Evolutionary conservation across 2,888 invertebrate species (phyloP), one percentile per base, ranked within the genome.

Genomic region (Diarsia mendica): DNA sequence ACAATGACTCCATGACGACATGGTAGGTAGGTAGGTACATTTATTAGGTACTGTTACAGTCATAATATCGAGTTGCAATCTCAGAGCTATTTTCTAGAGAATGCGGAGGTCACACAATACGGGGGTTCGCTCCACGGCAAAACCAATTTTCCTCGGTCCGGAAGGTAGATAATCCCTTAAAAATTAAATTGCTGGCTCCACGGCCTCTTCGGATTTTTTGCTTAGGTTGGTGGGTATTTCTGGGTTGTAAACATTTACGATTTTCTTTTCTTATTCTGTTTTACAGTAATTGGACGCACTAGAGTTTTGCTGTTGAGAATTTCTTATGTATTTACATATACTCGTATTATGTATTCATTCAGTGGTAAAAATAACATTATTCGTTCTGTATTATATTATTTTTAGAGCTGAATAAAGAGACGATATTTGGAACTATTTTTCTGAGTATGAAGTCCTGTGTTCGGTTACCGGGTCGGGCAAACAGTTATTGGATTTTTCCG

Each of bases 91-190:
- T 88, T 87, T 75, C 77, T 76, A 79, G 20, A 84, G 86, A 86
- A 86, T 76, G 85, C 83, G 82, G 83, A 84, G 87, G 82, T 84
- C 88, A 79, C 83, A 79, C 83, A 85, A 84, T 86, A 82, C 73
- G 71, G 39, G 78, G 73, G 76, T 77, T 71, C 79, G 71, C 72
- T 85, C 67, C 77, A 48, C 67, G 71, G 72, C 80, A 70, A 84
- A 89, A 89, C 87, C 90, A 90, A 91, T 91, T 90, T 90, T 81
- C 90, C 82, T 44, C 77, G 77, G 80, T 68, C 81, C 76, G 58
- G 65, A 85, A 82, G 78, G 83, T 76, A 70, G 84, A 87, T 83
- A 87, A 88, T 87, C 83, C 85, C 75, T 89, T 87, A 89, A 90
- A 91, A 90, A 89, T 89, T 91, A 85, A 87, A 86, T 84, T 84